These are phyloP conservation scores for Mesorhabditis spiculigera DNA, from an alignment of 2,888 invertebrate species.

Conservation along the genomic window DNA sequence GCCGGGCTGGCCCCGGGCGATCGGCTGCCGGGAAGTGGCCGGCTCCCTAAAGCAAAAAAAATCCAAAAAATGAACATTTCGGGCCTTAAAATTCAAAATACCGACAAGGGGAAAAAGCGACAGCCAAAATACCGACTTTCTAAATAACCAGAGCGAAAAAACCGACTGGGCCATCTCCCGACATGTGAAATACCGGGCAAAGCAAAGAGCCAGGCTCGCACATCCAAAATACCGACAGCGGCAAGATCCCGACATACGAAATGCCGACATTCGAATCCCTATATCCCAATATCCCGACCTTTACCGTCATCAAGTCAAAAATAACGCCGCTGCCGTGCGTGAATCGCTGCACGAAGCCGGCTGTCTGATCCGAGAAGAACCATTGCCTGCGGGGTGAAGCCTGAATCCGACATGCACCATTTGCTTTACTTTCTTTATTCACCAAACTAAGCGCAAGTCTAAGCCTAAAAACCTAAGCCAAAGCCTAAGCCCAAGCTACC, in stretches of 20 bases:
- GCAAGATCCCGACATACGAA: too few species aligned
- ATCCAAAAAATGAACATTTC: not conserved
- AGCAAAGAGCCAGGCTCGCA: too few species aligned
- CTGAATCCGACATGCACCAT: too few species aligned
- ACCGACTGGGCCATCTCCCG: too few species aligned
- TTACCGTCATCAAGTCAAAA: slow-evolving; percentile 3
- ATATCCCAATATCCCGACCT: not conserved
- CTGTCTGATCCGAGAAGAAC: not conserved
- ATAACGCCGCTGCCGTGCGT: not conserved
- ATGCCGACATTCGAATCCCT: too few species aligned
- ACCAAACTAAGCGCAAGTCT: not conserved
- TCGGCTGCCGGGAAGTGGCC: not conserved
- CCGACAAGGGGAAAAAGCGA: too few species aligned
- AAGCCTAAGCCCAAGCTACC: not conserved
- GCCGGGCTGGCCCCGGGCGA: slow-evolving; percentile 1
- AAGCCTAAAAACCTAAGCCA: not conserved
- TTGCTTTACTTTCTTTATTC: not conserved
- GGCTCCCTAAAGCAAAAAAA: not conserved
- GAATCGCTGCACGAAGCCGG: not conserved
- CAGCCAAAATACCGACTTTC: too few species aligned
- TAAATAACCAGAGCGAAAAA: too few species aligned
- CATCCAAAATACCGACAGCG: too few species aligned
- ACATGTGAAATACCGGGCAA: too few species aligned
- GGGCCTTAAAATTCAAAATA: too few species aligned
- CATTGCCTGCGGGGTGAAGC: not conserved